Percentiles rank a stretch among this genome's conserved stretches.
Conservation (phyloP, 1,140 invertebrate species). For the Ganaspis sp. region DNA sequence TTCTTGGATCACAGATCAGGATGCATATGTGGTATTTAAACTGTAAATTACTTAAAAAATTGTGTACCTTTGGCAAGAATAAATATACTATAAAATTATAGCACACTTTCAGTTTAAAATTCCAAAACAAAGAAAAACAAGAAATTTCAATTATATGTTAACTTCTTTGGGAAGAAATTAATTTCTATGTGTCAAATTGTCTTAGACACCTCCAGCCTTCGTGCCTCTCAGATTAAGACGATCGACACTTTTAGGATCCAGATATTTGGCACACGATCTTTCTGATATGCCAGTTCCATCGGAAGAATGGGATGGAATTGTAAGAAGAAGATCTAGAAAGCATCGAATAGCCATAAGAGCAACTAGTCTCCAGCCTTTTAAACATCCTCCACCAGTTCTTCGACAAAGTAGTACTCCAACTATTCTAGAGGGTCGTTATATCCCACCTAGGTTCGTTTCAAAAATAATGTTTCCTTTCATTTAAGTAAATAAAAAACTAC, state of each 20-base stretch:
- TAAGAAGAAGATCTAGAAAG: conserved; percentile 64
- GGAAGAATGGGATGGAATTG: conserved; percentile 77
- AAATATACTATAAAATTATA: too few species aligned
- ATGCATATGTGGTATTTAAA: conserved; percentile 64
- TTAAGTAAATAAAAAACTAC: too few species aligned
- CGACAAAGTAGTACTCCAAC: conserved; percentile 62
- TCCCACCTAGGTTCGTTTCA: conserved; percentile 43
- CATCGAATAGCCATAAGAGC: conserved; percentile 66
- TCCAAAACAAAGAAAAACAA: too few species aligned
- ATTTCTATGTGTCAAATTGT: conserved; percentile 1
- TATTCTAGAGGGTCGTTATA: conserved; percentile 55
- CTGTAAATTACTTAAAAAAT: conserved; percentile 36
- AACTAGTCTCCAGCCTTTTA: conserved; percentile 65
- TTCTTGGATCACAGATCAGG: conserved; percentile 69
- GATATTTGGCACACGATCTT: conserved; percentile 80
- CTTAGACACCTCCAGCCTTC: conserved; percentile 63
- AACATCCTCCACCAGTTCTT: conserved; percentile 58
- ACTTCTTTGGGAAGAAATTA: neutral
- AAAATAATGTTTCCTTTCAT: conserved; percentile 20
- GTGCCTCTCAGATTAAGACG: conserved; percentile 68
- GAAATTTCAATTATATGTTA: neutral
- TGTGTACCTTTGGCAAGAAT: too few species aligned
- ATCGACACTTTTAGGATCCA: conserved; percentile 76
- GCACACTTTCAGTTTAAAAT: too few species aligned
- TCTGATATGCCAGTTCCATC: conserved; percentile 79